These are phyloP conservation scores for Phyllotis vaccarum DNA, from an alignment of 2,797 vertebrate genomes.

Conservation along the genomic window DNA sequence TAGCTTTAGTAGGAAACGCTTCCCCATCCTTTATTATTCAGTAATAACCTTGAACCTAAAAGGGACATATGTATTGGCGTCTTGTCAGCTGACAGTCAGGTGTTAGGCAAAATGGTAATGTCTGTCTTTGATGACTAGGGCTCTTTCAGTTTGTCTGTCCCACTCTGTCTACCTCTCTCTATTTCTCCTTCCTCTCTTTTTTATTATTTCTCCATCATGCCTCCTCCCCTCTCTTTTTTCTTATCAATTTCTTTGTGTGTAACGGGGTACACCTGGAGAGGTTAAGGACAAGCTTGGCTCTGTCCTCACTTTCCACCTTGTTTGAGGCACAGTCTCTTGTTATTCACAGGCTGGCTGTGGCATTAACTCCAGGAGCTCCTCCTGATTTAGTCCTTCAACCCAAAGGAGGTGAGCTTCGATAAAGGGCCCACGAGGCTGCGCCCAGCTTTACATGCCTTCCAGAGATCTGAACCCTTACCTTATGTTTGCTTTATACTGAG, in stretches of 20 bases:
- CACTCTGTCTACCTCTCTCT: background rate
- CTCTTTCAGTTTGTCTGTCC: background rate
- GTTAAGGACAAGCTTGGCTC: background rate
- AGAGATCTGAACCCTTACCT: background rate
- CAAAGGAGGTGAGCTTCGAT: background rate
- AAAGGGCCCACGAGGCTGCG: rapidly evolving
- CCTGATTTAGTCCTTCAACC: background rate
- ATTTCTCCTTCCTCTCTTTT: background rate
- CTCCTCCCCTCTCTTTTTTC: background rate
- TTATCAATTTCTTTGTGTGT: background rate
- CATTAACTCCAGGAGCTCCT: background rate
- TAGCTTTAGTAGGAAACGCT: slow-evolving; percentile 11
- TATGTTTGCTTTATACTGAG: background rate
- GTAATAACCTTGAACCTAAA: background rate
- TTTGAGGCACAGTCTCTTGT: background rate
- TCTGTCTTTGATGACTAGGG: background rate
- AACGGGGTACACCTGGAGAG: background rate
- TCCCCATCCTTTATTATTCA: background rate
- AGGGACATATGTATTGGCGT: background rate
- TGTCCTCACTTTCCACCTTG: background rate
- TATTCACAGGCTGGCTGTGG: background rate
- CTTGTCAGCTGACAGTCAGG: slow-evolving; percentile 35
- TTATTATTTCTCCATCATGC: background rate
- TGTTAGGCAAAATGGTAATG: slow-evolving; percentile 7
- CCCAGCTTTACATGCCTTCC: background rate